Base-by-base conservation (phyloP, 2,113 vertebrate species). In the Phoenicopterus ruber region DNA sequence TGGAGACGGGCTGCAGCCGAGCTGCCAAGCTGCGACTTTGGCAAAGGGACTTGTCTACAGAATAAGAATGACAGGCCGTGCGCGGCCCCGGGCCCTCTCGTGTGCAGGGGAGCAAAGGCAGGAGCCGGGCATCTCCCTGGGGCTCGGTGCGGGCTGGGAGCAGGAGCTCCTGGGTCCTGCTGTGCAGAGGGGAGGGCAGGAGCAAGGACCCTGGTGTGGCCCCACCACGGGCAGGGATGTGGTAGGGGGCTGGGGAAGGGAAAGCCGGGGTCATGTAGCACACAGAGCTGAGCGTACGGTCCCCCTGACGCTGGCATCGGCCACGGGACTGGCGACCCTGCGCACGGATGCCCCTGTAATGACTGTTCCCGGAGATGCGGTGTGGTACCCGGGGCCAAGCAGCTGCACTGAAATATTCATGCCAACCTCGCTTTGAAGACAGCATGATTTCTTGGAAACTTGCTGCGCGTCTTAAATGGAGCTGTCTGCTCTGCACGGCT, bases 241-340 rank as follows among this genome's bases (percentile, higher is more conserved):
- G 13, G 9, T 25, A 9, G 2, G 18, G 55, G 78, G 13, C 7
- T 3, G 3, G 40, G 17, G 17, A 18, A 61, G 47, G 29, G 50
- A 9, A 65, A 36, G 16, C 32, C 6, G 24, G 65, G 38, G 2
- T 5, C 6, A 0, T 0, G n/a, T 6, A 7, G 25, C 13, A 3
- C 1, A 1, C 0, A 14, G 52, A 24, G 6, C 40, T 1, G 28
- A 13, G 32, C 0, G 1, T 22, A 18, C 1, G 0, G 59, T 13
- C 9, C 7, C n/a, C 32, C 52, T 9, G 31, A 7, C 12, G 55
- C n/a, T 25, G n/a, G 44, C 16, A 8, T 8, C 0, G 15, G 26
- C 61, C 26, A 6, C 0, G 2, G 77, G 28, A 32, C 25, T 4
- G 13, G 13, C 0, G 6, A 31, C 28, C 36, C 71, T 8, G 55